Percentiles rank a stretch among this genome's conserved stretches.
phyloP scores from a whole-genome alignment of 2,888 invertebrate genomes.

The Seladonia tumulorum region DNA sequence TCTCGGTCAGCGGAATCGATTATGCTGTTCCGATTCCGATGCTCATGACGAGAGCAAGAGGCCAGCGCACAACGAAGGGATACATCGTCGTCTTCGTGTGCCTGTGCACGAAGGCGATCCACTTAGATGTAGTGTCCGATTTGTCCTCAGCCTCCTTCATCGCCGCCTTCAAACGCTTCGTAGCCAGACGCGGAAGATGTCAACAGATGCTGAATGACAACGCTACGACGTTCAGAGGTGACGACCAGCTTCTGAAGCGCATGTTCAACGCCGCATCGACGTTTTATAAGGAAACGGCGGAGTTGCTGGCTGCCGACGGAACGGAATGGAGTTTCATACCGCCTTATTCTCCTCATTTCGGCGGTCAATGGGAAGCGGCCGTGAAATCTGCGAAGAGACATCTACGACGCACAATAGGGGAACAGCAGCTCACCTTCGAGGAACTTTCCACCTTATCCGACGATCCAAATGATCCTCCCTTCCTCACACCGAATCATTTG shows the following conservation, averaged over 20 bases:
- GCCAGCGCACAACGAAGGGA: background rate
- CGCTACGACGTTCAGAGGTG: constrained; percentile 2
- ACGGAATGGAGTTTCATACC: background rate
- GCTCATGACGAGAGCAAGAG: too few relatives aligned
- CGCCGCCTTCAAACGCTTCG: constrained; percentile 4
- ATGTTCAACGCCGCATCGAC: constrained; percentile 10
- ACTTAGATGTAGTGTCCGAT: background rate
- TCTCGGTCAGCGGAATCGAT: too few relatives aligned
- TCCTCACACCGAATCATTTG: too few relatives aligned
- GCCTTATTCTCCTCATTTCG: too few relatives aligned
- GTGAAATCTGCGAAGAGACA: too few relatives aligned
- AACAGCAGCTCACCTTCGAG: too few relatives aligned
- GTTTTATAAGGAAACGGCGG: background rate
- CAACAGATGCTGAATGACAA: background rate
- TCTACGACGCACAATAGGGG: too few relatives aligned
- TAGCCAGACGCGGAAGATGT: background rate
- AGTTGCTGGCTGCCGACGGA: background rate
- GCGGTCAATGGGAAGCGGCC: too few relatives aligned
- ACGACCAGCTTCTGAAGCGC: background rate
- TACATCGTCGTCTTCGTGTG: background rate
- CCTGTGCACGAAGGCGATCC: too few relatives aligned
- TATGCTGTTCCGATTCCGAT: too few relatives aligned
- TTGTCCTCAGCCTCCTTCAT: background rate
- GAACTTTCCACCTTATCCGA: too few relatives aligned
- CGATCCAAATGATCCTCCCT: too few relatives aligned